phyloP scores from a whole-genome alignment of 1,140 invertebrate species.

The Drosophila asahinai region DNA sequence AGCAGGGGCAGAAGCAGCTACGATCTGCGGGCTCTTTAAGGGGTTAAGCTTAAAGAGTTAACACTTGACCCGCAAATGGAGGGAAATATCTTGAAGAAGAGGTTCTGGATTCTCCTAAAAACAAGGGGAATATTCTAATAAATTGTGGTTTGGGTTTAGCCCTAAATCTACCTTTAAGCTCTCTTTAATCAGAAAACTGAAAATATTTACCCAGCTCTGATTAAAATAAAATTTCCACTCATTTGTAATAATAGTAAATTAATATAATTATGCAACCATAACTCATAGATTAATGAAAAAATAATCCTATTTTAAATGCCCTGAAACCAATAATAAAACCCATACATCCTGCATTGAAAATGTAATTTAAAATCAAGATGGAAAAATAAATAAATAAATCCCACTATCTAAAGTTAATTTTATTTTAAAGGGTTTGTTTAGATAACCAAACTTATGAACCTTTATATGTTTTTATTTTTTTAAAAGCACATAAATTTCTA shows the following conservation, averaged over 20 bases:
- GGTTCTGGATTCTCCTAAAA: accelerated
- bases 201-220: too few relatives aligned
- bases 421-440: not conserved
- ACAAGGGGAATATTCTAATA: accelerated
- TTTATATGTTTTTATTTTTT: too few relatives aligned
- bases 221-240: too few relatives aligned
- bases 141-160: accelerated
- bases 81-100: not conserved
- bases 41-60: slow-evolving; percentile 30
- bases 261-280: not conserved
- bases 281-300: not conserved
- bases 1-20: not conserved
- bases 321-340: not conserved
- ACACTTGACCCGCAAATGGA: slow-evolving; percentile 1
- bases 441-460: not conserved
- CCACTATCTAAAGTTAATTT: not conserved
- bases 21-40: slow-evolving; percentile 37
- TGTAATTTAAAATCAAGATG: not conserved
- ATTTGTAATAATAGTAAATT: not conserved
- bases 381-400: not conserved
- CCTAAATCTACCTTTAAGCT: too few relatives aligned
- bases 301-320: not conserved
- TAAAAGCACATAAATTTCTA: not conserved
- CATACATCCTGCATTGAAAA: not conserved
- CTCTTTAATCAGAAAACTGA: too few relatives aligned